Evolutionary conservation across 2,888 invertebrate genomes (phyloP), one percentile per base, ranked within the genome.

Genomic region (Mesodorylaimus sp.): DNA sequence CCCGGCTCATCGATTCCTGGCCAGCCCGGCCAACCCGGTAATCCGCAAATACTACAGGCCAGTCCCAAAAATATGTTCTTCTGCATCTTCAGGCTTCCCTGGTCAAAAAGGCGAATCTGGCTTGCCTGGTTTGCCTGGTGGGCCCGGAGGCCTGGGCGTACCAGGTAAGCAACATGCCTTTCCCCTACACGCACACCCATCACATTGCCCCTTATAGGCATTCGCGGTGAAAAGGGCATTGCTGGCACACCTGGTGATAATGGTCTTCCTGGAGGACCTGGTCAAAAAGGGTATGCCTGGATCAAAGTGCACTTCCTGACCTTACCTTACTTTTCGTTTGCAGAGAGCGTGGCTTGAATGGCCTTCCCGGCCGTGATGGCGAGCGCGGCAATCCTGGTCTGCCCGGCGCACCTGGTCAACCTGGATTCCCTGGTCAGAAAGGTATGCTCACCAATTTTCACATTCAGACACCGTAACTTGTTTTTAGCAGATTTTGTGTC

Each of bases 71-170:
- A n/a, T n/a, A n/a, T n/a, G n/a, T n/a, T n/a, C n/a, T n/a, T n/a
- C n/a, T n/a, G n/a, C n/a, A n/a, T n/a, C 19, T 5, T 27, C 44
- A 39, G 59, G 69, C 44, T 48, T 79, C 23, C 77, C 81, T 19
- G 87, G 87, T 42, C 75, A 74, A 1, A 75, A 82, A 56, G 88
- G 87, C 50, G 83, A 83, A 0, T 82, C 81, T 61, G 88, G 87
- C 54, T 76, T 77, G 13, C 53, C 54, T 36, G 58, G 58, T 51
- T 55, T 46, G 19, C 50, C 53, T 10, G 58, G 59, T 23, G 19
- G 23, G 10, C 24, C 45, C 21, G 59, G 59, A 19, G 44, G 42
- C 29, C 39, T 48, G 32, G 60, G 60, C 23, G 45, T 43, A 21
- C 44, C 44, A 16, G 44, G n/a, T n/a, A n/a, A n/a, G n/a, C n/a